Evolutionary conservation across 2,888 invertebrate species (phyloP).

Genomic region (Pollenia amentaria): DNA sequence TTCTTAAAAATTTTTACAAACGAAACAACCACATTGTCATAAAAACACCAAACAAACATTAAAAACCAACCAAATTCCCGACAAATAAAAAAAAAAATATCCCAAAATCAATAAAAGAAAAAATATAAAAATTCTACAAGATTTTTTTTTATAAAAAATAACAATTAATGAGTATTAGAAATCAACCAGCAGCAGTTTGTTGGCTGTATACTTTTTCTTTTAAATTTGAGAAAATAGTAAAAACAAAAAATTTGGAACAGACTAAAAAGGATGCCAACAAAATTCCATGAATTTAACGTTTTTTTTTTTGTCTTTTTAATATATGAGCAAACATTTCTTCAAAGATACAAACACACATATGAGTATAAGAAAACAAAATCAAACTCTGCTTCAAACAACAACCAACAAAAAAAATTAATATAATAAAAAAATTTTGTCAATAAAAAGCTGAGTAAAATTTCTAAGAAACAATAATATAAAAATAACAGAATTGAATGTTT

Average conservation of each 20-base stretch:
- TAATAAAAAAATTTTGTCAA: constrained; percentile 48
- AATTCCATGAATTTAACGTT: constrained; percentile 75
- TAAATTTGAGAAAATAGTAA: constrained; percentile 31
- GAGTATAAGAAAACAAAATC: constrained; percentile 32
- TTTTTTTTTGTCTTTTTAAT: constrained; percentile 32
- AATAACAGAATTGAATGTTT: constrained; percentile 22
- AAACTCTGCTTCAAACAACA: not conserved
- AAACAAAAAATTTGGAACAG: constrained; percentile 42
- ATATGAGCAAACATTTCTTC: not conserved
- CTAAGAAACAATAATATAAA: constrained; percentile 56
- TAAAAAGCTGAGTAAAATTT: constrained; percentile 56
- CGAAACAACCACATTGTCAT: constrained; percentile 45
- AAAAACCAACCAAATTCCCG: constrained; percentile 52
- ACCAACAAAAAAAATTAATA: constrained; percentile 22
- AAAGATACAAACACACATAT: not conserved
- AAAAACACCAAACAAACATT: constrained; percentile 55
- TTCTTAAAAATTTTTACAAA: constrained; percentile 17
- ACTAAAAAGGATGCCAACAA: constrained; percentile 72
- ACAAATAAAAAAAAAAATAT: constrained; percentile 17
- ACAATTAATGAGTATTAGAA: constrained; percentile 64
- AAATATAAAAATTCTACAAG: constrained; percentile 23
- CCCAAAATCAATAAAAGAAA: constrained; percentile 11
- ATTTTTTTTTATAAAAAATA: constrained; percentile 1
- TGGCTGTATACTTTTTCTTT: constrained; percentile 15
- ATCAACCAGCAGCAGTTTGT: constrained; percentile 45